A percentile compares a stretch with the other conserved stretches of the same genome.
Conservation (phyloP, 2,113 vertebrate genomes). For the Triplophysa tibetana region DNA sequence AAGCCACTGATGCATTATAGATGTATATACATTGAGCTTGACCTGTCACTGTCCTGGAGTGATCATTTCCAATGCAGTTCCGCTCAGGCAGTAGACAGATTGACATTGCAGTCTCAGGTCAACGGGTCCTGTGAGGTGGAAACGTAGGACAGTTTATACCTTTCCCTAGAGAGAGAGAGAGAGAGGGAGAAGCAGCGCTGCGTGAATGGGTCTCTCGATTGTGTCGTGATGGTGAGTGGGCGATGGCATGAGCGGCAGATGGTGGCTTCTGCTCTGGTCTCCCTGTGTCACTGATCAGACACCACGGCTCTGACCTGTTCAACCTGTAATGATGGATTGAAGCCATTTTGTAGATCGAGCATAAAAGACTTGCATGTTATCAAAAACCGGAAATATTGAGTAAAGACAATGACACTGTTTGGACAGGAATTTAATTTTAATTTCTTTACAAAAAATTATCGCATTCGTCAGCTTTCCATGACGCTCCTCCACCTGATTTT, state of each 20-base stretch:
- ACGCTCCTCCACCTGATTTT: too few species aligned
- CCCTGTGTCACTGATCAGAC: constrained; percentile 23
- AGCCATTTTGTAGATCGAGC: neutral
- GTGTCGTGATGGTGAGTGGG: constrained; percentile 9
- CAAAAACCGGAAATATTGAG: neutral
- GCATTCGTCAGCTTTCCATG: too few species aligned
- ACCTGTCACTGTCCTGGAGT: neutral
- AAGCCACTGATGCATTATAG: constrained; percentile 6
- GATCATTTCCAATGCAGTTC: constrained; percentile 11
- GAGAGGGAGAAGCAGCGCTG: neutral
- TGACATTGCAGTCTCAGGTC: constrained; percentile 48
- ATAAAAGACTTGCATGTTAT: neutral
- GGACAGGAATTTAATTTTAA: too few species aligned
- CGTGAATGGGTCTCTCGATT: neutral
- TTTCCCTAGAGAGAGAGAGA: neutral
- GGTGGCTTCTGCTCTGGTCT: constrained; percentile 22
- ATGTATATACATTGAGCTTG: neutral
- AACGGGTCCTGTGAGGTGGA: constrained; percentile 37
- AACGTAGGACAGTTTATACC: neutral
- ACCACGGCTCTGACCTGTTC: neutral
- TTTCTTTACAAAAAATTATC: too few species aligned
- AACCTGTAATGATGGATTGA: neutral
- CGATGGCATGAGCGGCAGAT: constrained; percentile 12
- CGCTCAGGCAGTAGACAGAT: constrained; percentile 42
- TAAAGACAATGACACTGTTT: constrained; percentile 4